These are phyloP conservation scores for Drosophila miranda DNA, from an alignment of 1,140 invertebrate species.

Conservation along the genomic window DNA sequence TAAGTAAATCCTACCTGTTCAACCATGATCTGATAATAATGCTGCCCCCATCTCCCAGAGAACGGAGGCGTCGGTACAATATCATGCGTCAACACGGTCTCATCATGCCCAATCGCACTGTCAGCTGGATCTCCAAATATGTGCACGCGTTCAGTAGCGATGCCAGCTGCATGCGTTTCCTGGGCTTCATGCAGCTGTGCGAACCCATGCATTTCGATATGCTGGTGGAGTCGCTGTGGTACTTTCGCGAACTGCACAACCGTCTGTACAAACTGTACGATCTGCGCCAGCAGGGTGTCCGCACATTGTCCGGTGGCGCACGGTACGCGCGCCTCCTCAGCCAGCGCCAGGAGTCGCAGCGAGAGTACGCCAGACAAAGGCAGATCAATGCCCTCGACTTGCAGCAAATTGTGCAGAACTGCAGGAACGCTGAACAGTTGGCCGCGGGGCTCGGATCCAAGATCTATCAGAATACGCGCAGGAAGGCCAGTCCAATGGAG, in stretches of 20 bases:
- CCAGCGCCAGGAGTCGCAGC: conserved; percentile 83
- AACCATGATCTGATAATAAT: not conserved
- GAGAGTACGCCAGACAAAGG: conserved; percentile 82
- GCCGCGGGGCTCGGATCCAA: conserved; percentile 49
- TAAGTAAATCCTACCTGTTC: conserved; percentile 12
- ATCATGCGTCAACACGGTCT: conserved; percentile 91
- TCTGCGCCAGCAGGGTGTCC: conserved; percentile 88
- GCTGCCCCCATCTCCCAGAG: conserved; percentile 75
- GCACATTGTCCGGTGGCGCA: conserved; percentile 85
- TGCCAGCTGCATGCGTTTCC: conserved; percentile 85
- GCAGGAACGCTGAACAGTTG: conserved; percentile 40
- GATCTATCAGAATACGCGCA: conserved; percentile 67
- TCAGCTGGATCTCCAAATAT: conserved; percentile 84
- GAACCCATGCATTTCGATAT: conserved; percentile 89
- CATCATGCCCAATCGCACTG: conserved; percentile 87
- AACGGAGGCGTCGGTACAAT: conserved; percentile 87
- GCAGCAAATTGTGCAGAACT: conserved; percentile 79
- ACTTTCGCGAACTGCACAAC: conserved; percentile 87
- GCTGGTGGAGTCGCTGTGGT: conserved; percentile 89
- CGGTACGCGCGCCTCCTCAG: conserved; percentile 87
- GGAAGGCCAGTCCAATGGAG: conserved; percentile 85
- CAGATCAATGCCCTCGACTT: conserved; percentile 80
- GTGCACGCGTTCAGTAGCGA: conserved; percentile 61
- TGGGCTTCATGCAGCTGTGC: conserved; percentile 89
- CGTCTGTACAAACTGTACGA: conserved; percentile 86